Evolutionary conservation across 2,113 vertebrate species (phyloP).

Genomic region (Spea bombifrons): DNA sequence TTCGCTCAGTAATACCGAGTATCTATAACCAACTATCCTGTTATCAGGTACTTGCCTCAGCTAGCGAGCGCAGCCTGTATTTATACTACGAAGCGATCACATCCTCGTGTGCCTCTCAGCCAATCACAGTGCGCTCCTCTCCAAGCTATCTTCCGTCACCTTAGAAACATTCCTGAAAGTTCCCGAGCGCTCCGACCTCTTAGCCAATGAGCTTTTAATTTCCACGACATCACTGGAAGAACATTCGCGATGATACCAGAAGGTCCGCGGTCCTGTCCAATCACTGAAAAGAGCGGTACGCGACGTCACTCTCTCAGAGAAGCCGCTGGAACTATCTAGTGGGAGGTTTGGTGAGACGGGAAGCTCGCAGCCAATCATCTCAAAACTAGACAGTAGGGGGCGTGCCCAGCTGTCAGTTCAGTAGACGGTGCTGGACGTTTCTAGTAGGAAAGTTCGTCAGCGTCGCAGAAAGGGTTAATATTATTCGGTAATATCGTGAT

Average conservation of each 20-base stretch:
- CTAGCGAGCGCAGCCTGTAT: too few species aligned
- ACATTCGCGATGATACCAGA: neutral
- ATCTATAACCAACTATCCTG: too few species aligned
- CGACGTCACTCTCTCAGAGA: constrained; percentile 4
- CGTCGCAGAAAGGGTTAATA: too few species aligned
- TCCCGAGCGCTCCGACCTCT: neutral
- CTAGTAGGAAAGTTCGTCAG: neutral
- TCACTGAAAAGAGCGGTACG: neutral
- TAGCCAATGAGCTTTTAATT: neutral
- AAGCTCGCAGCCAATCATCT: neutral
- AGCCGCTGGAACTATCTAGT: too few species aligned
- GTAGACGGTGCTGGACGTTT: too few species aligned
- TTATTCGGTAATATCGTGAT: too few species aligned
- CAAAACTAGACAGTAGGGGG: neutral
- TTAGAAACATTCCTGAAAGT: constrained; percentile 8
- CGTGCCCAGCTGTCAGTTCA: neutral
- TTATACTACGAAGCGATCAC: neutral
- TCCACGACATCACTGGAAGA: neutral
- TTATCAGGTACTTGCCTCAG: too few species aligned
- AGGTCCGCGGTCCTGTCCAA: neutral
- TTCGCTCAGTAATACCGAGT: too few species aligned
- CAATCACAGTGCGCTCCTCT: neutral
- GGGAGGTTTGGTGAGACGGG: neutral
- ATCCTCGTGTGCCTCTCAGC: neutral
- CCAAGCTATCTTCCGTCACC: neutral